phyloP scores from a whole-genome alignment of 2,888 invertebrate genomes.

The Brenthis daphne region DNA sequence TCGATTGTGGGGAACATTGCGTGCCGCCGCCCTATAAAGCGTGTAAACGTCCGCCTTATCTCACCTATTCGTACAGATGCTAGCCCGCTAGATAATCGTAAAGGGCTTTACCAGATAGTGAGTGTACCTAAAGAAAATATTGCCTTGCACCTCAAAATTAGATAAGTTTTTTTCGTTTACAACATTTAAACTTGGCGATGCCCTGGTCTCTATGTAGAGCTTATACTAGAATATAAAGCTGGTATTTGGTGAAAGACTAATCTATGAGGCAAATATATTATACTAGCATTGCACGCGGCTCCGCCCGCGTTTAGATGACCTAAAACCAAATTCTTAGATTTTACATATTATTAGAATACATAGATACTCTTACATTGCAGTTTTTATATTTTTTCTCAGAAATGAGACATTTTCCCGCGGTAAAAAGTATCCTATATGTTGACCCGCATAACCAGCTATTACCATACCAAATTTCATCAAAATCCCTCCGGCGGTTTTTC shows the following conservation, averaged over 20 bases:
- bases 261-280: neutral
- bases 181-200: neutral
- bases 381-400: too few relatives aligned
- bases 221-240: neutral
- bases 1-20: slow-evolving; percentile 36
- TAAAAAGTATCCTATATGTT: too few relatives aligned
- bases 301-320: too few relatives aligned
- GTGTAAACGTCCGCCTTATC: slow-evolving; percentile 42
- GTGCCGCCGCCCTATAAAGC: slow-evolving; percentile 45
- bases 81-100: slow-evolving; percentile 40
- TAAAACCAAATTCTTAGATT: too few relatives aligned
- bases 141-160: slow-evolving; percentile 29
- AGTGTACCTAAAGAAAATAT: slow-evolving; percentile 39
- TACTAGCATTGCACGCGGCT: too few relatives aligned
- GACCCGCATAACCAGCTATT: too few relatives aligned
- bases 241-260: neutral
- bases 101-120: slow-evolving; percentile 40
- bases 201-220: neutral
- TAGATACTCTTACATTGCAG: too few relatives aligned
- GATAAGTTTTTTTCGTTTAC: slow-evolving; percentile 14
- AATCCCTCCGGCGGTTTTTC: too few relatives aligned
- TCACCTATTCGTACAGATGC: slow-evolving; percentile 42
- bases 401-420: too few relatives aligned
- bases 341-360: too few relatives aligned
- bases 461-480: too few relatives aligned